phyloP scores from a whole-genome alignment of 2,113 vertebrate genomes.

The Myanophis thanlyinensis region DNA sequence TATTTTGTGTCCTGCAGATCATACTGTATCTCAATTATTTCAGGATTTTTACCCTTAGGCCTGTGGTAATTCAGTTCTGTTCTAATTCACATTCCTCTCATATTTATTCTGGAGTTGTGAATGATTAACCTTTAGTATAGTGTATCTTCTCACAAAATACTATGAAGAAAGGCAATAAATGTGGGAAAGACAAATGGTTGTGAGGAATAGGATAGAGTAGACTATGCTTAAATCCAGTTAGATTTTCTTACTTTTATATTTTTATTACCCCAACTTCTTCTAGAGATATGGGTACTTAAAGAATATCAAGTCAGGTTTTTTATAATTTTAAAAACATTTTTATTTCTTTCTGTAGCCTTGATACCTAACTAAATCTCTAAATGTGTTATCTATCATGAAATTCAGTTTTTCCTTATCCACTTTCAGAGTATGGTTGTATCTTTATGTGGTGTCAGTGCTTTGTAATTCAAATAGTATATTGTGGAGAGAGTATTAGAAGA shows the following conservation, averaged over 20 bases:
- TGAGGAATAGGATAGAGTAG: neutral
- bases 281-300: neutral
- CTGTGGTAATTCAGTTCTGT: neutral
- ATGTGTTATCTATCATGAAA: neutral
- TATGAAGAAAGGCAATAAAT: neutral
- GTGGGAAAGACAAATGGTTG: neutral
- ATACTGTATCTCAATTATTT: neutral
- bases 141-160: neutral
- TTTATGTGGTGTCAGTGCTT: neutral
- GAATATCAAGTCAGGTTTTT: neutral
- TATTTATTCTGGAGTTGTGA: neutral
- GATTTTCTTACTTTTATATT: neutral
- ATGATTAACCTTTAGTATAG: constrained; percentile 4
- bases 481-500: neutral
- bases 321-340: neutral
- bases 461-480: neutral
- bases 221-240: neutral
- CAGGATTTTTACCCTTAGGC: neutral
- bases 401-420: too few relatives aligned
- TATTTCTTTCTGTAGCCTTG: neutral
- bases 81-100: neutral
- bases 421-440: neutral
- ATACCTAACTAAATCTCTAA: neutral
- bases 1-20: neutral
- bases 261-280: neutral